A percentile compares a stretch with the other conserved stretches of the same genome.
phyloP scores from a whole-genome alignment of 2,888 invertebrate genomes.

The Platycnemis pennipes region DNA sequence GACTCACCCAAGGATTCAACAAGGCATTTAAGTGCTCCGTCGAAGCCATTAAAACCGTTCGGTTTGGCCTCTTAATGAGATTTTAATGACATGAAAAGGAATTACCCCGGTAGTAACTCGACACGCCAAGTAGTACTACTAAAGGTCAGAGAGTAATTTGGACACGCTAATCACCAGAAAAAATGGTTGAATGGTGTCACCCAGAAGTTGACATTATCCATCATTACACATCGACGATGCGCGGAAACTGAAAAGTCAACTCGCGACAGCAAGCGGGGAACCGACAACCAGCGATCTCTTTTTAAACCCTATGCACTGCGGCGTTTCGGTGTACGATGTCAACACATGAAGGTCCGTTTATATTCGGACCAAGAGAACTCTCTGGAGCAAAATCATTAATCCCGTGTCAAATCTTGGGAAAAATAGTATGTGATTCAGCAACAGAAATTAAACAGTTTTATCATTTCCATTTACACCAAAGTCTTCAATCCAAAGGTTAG shows the following conservation, averaged over 20 bases:
- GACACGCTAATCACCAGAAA: neutral
- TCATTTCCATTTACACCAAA: no score
- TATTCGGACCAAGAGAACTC: no score
- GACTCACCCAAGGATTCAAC: neutral
- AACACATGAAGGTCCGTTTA: no score
- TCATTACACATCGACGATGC: neutral
- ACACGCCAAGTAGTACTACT: neutral
- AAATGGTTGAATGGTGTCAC: neutral
- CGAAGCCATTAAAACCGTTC: neutral
- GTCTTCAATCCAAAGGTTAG: no score
- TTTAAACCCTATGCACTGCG: no score
- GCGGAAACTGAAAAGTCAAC: neutral
- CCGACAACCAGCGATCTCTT: no score
- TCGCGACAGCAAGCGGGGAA: neutral
- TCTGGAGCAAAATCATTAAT: no score
- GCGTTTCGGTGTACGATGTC: no score
- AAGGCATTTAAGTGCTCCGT: neutral
- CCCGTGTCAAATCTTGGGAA: no score
- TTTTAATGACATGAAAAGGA: neutral
- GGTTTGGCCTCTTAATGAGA: neutral
- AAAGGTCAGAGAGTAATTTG: neutral
- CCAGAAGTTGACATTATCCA: neutral
- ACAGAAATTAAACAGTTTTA: no score
- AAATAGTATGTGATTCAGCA: no score
- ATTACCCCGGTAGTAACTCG: neutral